Conservation (phyloP, 1,140 invertebrate genomes). For the Euschistus heros region DNA sequence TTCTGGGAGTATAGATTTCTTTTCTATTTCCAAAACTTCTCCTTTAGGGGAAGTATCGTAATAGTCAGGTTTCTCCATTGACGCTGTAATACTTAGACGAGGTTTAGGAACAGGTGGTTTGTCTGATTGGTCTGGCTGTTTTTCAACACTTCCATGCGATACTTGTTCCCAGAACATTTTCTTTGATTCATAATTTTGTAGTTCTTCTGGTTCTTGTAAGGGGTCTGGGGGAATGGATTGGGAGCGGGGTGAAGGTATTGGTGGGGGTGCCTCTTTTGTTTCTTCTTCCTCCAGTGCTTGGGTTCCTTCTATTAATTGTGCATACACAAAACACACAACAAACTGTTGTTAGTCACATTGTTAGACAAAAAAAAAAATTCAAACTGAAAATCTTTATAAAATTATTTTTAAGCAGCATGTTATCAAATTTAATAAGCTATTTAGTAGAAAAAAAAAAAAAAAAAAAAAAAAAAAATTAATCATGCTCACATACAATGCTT, state of each 20-base stretch:
- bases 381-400: not conserved
- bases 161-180: constrained; percentile 43
- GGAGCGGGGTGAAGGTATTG: constrained; percentile 20
- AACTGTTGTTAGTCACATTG: constrained; percentile 3
- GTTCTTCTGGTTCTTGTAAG: constrained; percentile 20
- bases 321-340: constrained; percentile 9
- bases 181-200: constrained; percentile 32
- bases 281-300: constrained; percentile 15
- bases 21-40: constrained; percentile 30
- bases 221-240: constrained; percentile 23
- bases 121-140: constrained; percentile 11
- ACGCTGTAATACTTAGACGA: constrained; percentile 31
- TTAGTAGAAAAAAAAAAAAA: not conserved
- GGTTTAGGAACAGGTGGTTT: constrained; percentile 37
- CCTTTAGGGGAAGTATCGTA: constrained; percentile 28
- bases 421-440: no score
- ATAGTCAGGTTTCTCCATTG: constrained; percentile 25
- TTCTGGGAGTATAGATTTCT: not conserved
- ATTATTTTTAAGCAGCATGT: not conserved
- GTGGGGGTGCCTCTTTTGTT: constrained; percentile 20
- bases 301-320: constrained; percentile 6
- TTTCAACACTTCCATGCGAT: constrained; percentile 21
- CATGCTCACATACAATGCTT: constrained; percentile 4
- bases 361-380: not conserved
- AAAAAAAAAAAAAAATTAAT: not conserved